These are phyloP conservation scores for Elephantulus edwardii DNA, from an alignment of 2,113 vertebrate species.

Conservation along the genomic window DNA sequence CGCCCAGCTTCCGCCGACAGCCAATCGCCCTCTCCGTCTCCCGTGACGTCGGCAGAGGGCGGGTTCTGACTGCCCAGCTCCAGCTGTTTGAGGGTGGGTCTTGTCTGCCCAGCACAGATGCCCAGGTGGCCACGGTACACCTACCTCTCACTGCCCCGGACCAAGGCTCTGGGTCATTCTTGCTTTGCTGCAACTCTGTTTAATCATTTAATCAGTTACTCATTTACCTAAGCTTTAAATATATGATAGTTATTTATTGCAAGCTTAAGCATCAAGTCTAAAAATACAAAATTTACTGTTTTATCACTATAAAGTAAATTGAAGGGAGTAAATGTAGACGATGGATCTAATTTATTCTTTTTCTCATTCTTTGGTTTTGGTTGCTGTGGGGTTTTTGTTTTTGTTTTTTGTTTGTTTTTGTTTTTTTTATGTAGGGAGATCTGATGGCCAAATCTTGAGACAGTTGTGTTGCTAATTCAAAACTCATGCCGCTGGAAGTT, in stretches of 20 bases:
- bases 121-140: background rate
- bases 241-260: background rate
- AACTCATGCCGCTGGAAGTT: too few relatives aligned
- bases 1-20: background rate
- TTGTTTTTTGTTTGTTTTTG: too few relatives aligned
- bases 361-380: background rate
- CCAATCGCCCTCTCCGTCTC: constrained; percentile 44
- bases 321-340: background rate
- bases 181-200: background rate
- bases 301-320: background rate
- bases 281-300: constrained; percentile 17
- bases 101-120: rapidly evolving
- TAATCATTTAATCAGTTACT: background rate
- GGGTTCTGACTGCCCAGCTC: rapidly evolving
- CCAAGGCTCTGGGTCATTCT: background rate
- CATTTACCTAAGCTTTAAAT: background rate
- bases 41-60: background rate
- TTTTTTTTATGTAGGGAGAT: too few relatives aligned
- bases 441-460: too few relatives aligned
- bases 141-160: rapidly evolving
- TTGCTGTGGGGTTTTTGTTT: too few relatives aligned
- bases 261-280: background rate
- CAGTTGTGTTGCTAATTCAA: too few relatives aligned
- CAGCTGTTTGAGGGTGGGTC: rapidly evolving
- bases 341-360: background rate